Percentiles rank a stretch among this genome's conserved stretches.
These are phyloP conservation scores for Plectrocnemia conspersa DNA, from an alignment of 1,140 invertebrate genomes.

Conservation along the genomic window DNA sequence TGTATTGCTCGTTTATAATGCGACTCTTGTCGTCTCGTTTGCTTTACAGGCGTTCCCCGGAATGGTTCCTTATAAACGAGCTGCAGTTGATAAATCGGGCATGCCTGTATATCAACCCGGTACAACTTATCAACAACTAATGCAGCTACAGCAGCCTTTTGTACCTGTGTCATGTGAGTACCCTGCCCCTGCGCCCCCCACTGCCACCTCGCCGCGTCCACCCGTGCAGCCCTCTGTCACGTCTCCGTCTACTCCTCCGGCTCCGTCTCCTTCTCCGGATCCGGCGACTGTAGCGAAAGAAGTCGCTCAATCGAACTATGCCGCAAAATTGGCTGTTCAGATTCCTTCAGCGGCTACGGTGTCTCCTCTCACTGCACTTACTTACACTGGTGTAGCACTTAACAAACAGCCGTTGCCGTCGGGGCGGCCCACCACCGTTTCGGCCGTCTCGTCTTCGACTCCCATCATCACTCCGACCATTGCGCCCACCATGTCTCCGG, in stretches of 20 bases:
- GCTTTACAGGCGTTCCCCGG: constrained; percentile 80
- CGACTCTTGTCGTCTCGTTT: not conserved
- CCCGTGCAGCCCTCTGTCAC: constrained; percentile 37
- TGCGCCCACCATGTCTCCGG: constrained; percentile 38
- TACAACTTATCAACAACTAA: constrained; percentile 90
- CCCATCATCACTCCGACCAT: constrained; percentile 18
- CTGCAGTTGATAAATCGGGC: constrained; percentile 90
- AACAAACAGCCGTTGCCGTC: constrained; percentile 56
- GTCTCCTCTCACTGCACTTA: constrained; percentile 57
- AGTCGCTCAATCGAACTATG: constrained; percentile 72
- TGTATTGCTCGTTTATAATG: too few relatives aligned
- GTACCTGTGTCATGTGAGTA: constrained; percentile 91
- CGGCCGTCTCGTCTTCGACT: constrained; percentile 24
- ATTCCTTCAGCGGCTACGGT: constrained; percentile 30
- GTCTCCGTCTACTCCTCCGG: constrained; percentile 36
- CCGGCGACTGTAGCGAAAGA: constrained; percentile 66
- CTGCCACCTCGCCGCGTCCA: constrained; percentile 46
- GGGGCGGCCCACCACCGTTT: constrained; percentile 39
- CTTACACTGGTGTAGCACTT: constrained; percentile 73
- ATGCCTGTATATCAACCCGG: constrained; percentile 92
- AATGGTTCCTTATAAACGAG: constrained; percentile 86
- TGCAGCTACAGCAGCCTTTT: constrained; percentile 91
- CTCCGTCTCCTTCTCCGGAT: constrained; percentile 45
- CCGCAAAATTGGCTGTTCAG: constrained; percentile 59
- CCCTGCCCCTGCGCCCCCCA: constrained; percentile 63